Percentiles rank a stretch among this genome's conserved stretches.
These are phyloP conservation scores for Luehdorfia chinensis DNA, from an alignment of 1,140 invertebrate genomes.

Conservation along the genomic window DNA sequence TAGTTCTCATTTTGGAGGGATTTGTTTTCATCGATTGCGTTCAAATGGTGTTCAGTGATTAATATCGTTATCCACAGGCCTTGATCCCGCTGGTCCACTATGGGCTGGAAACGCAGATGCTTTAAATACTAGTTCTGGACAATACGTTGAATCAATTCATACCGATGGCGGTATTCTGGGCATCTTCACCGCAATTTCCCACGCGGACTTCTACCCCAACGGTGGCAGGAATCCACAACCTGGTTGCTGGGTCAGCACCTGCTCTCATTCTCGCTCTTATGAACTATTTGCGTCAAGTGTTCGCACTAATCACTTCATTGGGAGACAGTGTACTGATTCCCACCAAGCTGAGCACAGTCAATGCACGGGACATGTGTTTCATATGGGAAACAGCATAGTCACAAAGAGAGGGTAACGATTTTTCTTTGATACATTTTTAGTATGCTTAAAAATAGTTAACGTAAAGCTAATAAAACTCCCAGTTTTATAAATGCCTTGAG, in stretches of 20 bases:
- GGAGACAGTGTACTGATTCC: constrained; percentile 51
- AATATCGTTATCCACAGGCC: constrained; percentile 68
- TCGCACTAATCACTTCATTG: constrained; percentile 57
- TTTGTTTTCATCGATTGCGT: too few relatives aligned
- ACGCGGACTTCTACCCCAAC: constrained; percentile 79
- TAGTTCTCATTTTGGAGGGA: too few relatives aligned
- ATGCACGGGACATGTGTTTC: constrained; percentile 37
- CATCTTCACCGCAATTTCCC: constrained; percentile 50
- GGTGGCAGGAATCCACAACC: constrained; percentile 80
- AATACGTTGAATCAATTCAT: constrained; percentile 80
- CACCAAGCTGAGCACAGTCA: constrained; percentile 32
- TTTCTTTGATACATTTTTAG: neutral
- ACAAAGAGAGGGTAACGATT: constrained; percentile 39
- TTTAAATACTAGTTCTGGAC: constrained; percentile 72
- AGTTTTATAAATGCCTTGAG: too few relatives aligned
- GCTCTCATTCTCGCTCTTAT: constrained; percentile 75
- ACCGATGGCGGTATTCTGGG: constrained; percentile 75
- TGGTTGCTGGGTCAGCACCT: constrained; percentile 78
- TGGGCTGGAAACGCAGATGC: constrained; percentile 51
- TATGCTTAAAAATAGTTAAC: neutral
- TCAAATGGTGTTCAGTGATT: too few relatives aligned
- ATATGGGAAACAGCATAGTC: constrained; percentile 51
- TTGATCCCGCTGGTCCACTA: constrained; percentile 82
- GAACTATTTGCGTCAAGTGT: constrained; percentile 77
- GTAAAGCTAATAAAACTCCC: neutral